Conservation (phyloP, 92 coral and sea anemone species). For the Meandrina meandrites region DNA sequence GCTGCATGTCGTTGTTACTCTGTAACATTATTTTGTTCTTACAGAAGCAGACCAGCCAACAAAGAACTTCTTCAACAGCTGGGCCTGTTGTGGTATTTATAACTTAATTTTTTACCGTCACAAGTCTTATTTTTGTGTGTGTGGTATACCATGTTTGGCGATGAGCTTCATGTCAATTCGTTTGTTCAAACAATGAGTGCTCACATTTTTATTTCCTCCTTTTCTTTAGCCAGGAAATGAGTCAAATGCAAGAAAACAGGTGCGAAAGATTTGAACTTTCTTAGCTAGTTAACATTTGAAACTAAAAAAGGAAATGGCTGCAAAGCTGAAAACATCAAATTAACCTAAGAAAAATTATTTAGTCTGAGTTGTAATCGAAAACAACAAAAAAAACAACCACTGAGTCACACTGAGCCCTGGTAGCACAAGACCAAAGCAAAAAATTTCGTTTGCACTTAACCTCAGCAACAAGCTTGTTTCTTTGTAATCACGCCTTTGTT, state of each 20-base stretch:
- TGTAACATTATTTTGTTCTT: neutral
- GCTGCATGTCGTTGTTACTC: neutral
- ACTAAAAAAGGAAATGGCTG: neutral
- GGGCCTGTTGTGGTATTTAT: slow-evolving; percentile 4
- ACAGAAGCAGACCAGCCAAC: slow-evolving; percentile 3
- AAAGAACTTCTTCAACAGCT: neutral
- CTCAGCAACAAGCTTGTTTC: neutral
- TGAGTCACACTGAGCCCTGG: too few species aligned
- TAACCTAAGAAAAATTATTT: too few species aligned
- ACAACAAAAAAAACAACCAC: too few species aligned
- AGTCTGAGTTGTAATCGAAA: neutral
- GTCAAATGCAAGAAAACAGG: slow-evolving; percentile 27
- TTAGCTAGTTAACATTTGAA: neutral
- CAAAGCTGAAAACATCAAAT: too few species aligned
- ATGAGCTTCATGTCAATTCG: neutral
- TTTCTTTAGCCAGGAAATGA: slow-evolving; percentile 13
- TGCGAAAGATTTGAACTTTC: neutral
- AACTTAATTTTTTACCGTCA: neutral
- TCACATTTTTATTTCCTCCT: neutral
- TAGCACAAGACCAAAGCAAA: neutral
- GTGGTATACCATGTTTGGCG: neutral
- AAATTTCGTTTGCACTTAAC: neutral
- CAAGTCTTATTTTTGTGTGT: neutral
- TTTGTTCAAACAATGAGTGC: neutral
- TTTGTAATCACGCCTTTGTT: neutral